Evolutionary conservation across 2,113 vertebrate species (phyloP).

Genomic region (Zosterops japonicus): DNA sequence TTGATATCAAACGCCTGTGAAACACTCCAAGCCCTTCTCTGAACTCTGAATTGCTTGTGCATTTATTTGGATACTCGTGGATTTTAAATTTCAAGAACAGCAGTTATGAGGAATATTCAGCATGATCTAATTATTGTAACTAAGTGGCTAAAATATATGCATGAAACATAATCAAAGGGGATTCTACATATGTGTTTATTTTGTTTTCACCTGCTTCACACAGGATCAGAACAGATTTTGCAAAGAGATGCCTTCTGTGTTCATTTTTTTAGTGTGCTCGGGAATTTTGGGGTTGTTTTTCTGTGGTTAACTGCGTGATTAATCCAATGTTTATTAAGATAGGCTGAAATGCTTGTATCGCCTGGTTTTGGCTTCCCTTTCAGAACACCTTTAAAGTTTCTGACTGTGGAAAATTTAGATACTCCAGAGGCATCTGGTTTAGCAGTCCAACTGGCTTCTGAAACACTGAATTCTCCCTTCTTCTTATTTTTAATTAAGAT

Average conservation of each 20-base stretch:
- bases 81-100: neutral
- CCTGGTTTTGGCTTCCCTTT: neutral
- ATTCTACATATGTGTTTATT: neutral
- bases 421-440: constrained; percentile 26
- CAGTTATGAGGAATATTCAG: neutral
- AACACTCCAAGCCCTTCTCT: neutral
- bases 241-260: neutral
- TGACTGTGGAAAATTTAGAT: neutral
- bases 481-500: constrained; percentile 90
- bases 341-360: neutral
- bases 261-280: neutral
- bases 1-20: neutral
- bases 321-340: neutral
- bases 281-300: neutral
- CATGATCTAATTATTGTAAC: neutral
- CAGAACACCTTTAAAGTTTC: constrained; percentile 10
- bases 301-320: constrained; percentile 1
- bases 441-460: constrained; percentile 62
- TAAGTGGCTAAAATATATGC: neutral
- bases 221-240: neutral
- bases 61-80: neutral
- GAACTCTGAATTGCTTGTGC: neutral
- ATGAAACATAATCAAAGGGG: neutral
- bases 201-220: neutral
- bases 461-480: constrained; percentile 71